Evolutionary conservation across 2,113 vertebrate genomes (phyloP), one percentile per base, ranked within the genome.

Genomic region (Microtus ochrogaster): DNA sequence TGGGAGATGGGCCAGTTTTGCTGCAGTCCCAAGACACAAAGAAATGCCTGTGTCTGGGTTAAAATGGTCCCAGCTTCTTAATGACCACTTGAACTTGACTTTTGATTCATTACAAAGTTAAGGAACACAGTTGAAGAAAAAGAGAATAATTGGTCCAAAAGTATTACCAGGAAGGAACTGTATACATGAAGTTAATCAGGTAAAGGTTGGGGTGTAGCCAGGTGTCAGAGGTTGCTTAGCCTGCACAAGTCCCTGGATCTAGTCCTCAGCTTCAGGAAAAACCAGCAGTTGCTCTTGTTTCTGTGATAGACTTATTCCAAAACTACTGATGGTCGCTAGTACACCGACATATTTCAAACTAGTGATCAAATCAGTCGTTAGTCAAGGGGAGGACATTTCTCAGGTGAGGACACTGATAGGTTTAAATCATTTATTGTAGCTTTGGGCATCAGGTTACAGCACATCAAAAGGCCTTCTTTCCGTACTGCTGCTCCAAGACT

Each of bases 61-160:
- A 36, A 91, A 93, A 83, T 66, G 21, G 19, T 61, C 41, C 79
- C 84, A 61, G 11, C 86, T 87, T 41, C 39, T 78, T 65, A 82
- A 63, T 63, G 36, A 12, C 4, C 7, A 84, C 5, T 92, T 92
- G 28, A 91, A 84, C 63, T 90, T 86, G 78, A 83, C 63, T 92
- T 96, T 94, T 89, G n/a, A 49, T 68, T 26, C 70, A 49, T 66
- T 68, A 79, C 36, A 88, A 78, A 86, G 7, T 82, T 94, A 84
- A 81, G 49, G 3, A 39, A 14, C 36, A 17, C 13, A 68, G 16
- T 47, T 76, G 93, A 93, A 72, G 72, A 92, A 66, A 63, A 94
- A 84, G 90, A 63, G 5, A 24, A 78, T 11, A 76, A 63, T 58
- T 76, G 21, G 2, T 14, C 9, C 52, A 30, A 78, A 89, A 94